Evolutionary conservation across 2,113 vertebrate species (phyloP).

Genomic region (Narcine bancroftii): DNA sequence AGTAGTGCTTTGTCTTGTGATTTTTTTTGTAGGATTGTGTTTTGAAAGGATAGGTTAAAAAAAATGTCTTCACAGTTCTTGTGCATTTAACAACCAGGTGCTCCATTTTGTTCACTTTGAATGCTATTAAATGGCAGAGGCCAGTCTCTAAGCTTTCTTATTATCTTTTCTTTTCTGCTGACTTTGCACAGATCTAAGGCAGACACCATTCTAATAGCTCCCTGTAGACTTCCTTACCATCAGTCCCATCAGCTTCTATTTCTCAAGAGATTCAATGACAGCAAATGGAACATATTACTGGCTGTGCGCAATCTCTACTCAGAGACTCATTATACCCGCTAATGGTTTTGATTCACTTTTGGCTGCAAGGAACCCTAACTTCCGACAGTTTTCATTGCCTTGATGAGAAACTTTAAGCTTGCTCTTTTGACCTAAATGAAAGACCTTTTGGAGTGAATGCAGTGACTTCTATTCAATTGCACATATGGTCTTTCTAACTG

Average conservation of each 20-base stretch:
- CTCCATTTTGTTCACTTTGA: neutral
- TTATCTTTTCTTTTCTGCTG: slow-evolving; percentile 4
- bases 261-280: neutral
- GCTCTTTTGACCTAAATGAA: neutral
- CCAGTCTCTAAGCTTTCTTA: neutral
- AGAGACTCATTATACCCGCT: neutral
- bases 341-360: neutral
- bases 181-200: neutral
- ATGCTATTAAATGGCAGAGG: neutral
- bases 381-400: neutral
- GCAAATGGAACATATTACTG: slow-evolving; percentile 12
- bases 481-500: neutral
- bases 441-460: neutral
- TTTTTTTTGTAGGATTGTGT: neutral
- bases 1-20: neutral
- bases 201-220: neutral
- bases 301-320: neutral
- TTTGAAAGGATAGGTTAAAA: neutral
- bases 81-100: neutral
- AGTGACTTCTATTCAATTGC: neutral
- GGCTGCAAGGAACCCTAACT: neutral
- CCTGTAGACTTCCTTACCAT: neutral
- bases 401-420: neutral
- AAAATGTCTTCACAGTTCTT: neutral
- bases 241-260: slow-evolving; percentile 1